Evolutionary conservation across 2,113 vertebrate genomes (phyloP).

Genomic region (Turnix velox): DNA sequence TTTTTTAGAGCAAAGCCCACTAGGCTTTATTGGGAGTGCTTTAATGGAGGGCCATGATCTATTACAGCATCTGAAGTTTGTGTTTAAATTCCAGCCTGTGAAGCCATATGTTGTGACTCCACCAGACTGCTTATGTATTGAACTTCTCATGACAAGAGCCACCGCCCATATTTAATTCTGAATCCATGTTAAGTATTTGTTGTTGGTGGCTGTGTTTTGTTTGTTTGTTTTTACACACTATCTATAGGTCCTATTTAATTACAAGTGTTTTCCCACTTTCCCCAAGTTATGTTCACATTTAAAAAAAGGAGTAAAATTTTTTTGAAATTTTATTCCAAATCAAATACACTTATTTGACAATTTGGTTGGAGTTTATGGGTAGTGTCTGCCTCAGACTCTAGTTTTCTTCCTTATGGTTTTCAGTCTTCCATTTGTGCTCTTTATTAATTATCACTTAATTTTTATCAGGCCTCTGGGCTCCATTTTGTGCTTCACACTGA

Average conservation of each 20-base stretch:
- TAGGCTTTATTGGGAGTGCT: not conserved
- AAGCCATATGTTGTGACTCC: not conserved
- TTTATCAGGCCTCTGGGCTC: not conserved
- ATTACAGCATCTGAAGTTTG: not conserved
- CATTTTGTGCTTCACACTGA: not conserved
- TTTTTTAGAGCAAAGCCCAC: not conserved
- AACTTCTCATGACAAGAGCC: not conserved
- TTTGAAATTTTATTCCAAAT: not conserved
- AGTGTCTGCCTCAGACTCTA: not conserved
- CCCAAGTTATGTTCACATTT: not conserved
- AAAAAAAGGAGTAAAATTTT: not conserved
- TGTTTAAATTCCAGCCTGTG: not conserved
- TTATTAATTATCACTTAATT: not conserved
- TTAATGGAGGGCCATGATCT: not conserved
- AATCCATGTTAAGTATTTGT: not conserved
- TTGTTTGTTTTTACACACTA: fast-evolving
- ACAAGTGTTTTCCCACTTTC: not conserved
- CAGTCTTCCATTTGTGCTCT: not conserved
- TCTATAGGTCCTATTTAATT: not conserved
- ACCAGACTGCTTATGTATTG: not conserved
- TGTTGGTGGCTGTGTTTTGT: not conserved
- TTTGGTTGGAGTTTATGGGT: not conserved
- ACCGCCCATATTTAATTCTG: not conserved
- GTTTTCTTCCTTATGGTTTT: not conserved
- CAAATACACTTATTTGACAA: not conserved